phyloP scores from a whole-genome alignment of 2,797 vertebrate genomes.

The Alca torda region DNA sequence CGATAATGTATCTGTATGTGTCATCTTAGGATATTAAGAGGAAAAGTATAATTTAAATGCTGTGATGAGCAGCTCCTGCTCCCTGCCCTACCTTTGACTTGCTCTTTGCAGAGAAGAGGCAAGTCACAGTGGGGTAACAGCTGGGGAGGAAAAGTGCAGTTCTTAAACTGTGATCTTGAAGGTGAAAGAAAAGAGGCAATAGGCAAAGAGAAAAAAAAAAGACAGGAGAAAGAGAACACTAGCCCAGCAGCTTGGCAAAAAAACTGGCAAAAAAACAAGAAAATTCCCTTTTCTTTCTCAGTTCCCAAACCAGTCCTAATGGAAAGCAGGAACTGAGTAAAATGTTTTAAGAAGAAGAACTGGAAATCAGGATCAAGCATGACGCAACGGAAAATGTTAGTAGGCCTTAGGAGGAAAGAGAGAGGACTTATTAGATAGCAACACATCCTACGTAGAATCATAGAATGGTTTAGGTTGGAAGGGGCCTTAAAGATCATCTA shows the following conservation, averaged over 20 bases:
- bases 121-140: not conserved
- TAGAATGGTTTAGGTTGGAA: not conserved
- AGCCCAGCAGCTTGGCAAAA: rapidly evolving
- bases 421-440: not conserved
- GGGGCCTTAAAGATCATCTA: not conserved
- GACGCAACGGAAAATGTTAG: not conserved
- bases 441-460: not conserved
- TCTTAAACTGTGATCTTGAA: not conserved
- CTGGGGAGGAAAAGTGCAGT: not conserved
- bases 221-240: not conserved
- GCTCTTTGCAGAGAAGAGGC: not conserved
- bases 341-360: not conserved
- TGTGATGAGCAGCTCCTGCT: not conserved
- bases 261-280: not conserved
- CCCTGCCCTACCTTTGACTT: not conserved
- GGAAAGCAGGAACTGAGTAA: not conserved
- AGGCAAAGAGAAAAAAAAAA: not conserved
- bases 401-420: not conserved
- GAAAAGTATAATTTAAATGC: not conserved
- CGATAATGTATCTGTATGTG: not conserved
- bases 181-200: not conserved
- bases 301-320: not conserved
- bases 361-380: not conserved
- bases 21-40: not conserved
- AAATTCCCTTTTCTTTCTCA: not conserved